Evolutionary conservation across 2,888 invertebrate species (phyloP), one percentile per base, ranked within the genome.

Genomic region (Caradrina clavipalpis): DNA sequence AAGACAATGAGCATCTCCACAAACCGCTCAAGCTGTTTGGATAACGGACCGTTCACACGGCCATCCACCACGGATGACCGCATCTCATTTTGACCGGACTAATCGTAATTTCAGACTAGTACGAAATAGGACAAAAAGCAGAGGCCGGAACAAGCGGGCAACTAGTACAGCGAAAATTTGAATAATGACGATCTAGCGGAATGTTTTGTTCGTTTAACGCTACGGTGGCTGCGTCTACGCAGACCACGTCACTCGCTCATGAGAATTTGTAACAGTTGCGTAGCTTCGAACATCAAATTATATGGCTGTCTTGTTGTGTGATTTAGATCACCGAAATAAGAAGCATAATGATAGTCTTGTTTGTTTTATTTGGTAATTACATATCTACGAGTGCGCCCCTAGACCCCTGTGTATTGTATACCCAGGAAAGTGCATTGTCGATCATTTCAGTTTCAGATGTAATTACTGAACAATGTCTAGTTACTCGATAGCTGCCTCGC

Each of bases 111-210:
- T 95, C 92, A 94, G 93, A 95, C 89, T 89, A 76, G 80, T 89
- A 91, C 87, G 86, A 95, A 95, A 95, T 95, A 91, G 96, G 93
- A 89, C 94, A 94, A 92, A 92, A 94, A 91, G 87, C 94, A 93
- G 87, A 87, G 93, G 91, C 95, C 95, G 96, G 94, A 96, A 96
- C 95, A 95, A 94, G 91, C 93, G 90, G 94, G 94, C 93, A 95
- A 94, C 92, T 94, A 88, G 95, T 93, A 93, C 96, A 93, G 92
- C 91, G 93, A 95, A 95, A 94, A 95, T 95, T 95, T 95, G 92
- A 94, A 95, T 96, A 95, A 95, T 95, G 94, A 95, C 92, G 90
- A 93, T 87, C 91, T 95, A 95, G 95, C 95, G 96, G 95, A 92
- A 89, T 93, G 88, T 88, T 92, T 92, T 91, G 92, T 93, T 93